Evolutionary conservation across 2,888 invertebrate genomes (phyloP).

Genomic region (Heteromurus nitidus): DNA sequence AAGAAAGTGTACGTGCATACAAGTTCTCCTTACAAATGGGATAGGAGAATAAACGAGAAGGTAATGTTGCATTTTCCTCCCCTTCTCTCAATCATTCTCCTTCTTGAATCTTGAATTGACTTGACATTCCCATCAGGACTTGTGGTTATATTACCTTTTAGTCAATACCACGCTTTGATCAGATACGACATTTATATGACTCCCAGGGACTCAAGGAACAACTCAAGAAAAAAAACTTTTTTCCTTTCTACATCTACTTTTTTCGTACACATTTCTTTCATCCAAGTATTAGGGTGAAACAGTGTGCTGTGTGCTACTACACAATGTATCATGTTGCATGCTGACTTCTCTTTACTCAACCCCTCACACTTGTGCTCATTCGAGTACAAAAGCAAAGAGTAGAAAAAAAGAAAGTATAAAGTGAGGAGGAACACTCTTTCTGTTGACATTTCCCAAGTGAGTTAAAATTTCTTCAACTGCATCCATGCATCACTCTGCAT

Average conservation of each 20-base stretch:
- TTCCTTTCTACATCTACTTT: constrained; percentile 1
- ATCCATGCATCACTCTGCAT: constrained; percentile 49
- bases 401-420: constrained; percentile 33
- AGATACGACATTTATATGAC: constrained; percentile 65
- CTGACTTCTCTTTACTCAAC: background rate
- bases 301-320: too few species aligned
- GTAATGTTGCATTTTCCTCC: constrained; percentile 50
- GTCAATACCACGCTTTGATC: constrained; percentile 60
- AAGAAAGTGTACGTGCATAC: constrained; percentile 16
- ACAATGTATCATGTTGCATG: constrained; percentile 29
- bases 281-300: constrained; percentile 15
- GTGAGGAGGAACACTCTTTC: constrained; percentile 22
- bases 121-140: constrained; percentile 67
- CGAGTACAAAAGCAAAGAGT: background rate
- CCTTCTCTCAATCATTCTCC: constrained; percentile 66
- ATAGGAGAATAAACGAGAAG: constrained; percentile 40
- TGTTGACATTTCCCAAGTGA: constrained; percentile 52
- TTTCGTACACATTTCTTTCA: constrained; percentile 23
- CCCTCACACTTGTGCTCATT: constrained; percentile 12
- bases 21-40: constrained; percentile 41
- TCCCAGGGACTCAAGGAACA: constrained; percentile 46
- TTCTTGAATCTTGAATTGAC: constrained; percentile 65
- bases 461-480: constrained; percentile 44
- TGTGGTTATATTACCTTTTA: constrained; percentile 64
- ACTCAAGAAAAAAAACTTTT: constrained; percentile 32